Percentiles rank a stretch among this genome's conserved stretches.
Evolutionary conservation across 2,113 vertebrate genomes (phyloP).

Genomic region (Edolisoma coerulescens): DNA sequence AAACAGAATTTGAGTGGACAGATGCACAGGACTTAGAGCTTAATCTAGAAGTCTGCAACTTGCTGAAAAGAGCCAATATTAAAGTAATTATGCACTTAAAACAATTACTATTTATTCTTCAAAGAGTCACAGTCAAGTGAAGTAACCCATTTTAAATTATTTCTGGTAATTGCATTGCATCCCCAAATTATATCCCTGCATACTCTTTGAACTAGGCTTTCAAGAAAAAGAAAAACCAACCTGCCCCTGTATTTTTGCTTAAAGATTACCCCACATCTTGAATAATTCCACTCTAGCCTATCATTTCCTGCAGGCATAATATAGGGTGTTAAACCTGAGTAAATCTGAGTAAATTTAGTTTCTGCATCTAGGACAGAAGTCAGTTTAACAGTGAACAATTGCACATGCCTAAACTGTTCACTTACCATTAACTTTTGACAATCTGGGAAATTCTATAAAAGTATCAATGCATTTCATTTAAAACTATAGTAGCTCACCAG

Average conservation of each 20-base stretch:
- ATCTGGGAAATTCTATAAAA: neutral
- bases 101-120: conserved; percentile 67
- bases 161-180: conserved; percentile 62
- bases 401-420: neutral
- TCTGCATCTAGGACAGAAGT: conserved; percentile 24
- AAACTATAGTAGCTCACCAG: neutral
- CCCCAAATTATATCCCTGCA: conserved; percentile 61
- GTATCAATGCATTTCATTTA: neutral
- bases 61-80: conserved; percentile 63
- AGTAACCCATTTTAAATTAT: conserved; percentile 59
- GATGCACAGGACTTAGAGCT: conserved; percentile 53
- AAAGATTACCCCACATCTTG: conserved; percentile 37
- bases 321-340: conserved; percentile 7
- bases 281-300: conserved; percentile 39
- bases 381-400: conserved; percentile 22
- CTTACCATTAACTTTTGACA: neutral
- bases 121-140: conserved; percentile 58
- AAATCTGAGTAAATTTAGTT: conserved; percentile 56
- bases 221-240: neutral
- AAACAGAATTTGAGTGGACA: conserved; percentile 57
- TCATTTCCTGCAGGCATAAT: conserved; percentile 46
- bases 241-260: conserved; percentile 26
- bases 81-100: conserved; percentile 69
- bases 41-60: conserved; percentile 48
- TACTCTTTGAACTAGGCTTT: conserved; percentile 48